A percentile compares a stretch with the other conserved stretches of the same genome.
phyloP scores from a whole-genome alignment of 2,797 vertebrate genomes.

The Chrosomus eos region DNA sequence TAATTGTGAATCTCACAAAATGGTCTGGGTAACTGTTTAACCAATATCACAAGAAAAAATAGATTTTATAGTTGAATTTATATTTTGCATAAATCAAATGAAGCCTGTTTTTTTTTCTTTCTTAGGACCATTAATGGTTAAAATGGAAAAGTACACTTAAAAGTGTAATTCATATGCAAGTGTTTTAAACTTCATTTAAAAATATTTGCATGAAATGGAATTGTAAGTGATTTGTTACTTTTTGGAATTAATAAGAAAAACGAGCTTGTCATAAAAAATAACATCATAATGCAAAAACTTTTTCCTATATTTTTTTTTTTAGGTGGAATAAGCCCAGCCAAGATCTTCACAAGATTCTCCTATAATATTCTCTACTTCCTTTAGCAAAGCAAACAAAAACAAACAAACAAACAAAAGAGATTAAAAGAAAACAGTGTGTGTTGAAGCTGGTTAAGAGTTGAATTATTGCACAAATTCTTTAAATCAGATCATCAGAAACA shows the following conservation, averaged over 20 bases:
- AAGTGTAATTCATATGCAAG: background rate
- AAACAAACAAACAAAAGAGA: background rate
- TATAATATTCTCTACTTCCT: background rate
- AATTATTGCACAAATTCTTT: slow-evolving; percentile 35
- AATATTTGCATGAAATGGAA: background rate
- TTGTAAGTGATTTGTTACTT: background rate
- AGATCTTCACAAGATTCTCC: background rate
- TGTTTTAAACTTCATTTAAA: background rate
- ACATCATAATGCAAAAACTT: background rate
- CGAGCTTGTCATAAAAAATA: background rate
- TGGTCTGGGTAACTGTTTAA: background rate
- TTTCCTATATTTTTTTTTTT: background rate
- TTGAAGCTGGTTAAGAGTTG: background rate
- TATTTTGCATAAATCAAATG: background rate
- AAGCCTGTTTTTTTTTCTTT: background rate
- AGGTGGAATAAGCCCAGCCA: background rate
- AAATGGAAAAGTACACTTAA: background rate
- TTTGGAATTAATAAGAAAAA: background rate
- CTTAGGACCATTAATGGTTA: background rate
- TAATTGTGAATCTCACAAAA: slow-evolving; percentile 1
- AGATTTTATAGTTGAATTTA: background rate
- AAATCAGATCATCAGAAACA: background rate
- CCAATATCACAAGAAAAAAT: background rate
- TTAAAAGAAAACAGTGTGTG: slow-evolving; percentile 1
- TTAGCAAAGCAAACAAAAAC: slow-evolving; percentile 3